Base-by-base conservation (phyloP, 2,888 invertebrate genomes). In the Drosophila buzzatii region DNA sequence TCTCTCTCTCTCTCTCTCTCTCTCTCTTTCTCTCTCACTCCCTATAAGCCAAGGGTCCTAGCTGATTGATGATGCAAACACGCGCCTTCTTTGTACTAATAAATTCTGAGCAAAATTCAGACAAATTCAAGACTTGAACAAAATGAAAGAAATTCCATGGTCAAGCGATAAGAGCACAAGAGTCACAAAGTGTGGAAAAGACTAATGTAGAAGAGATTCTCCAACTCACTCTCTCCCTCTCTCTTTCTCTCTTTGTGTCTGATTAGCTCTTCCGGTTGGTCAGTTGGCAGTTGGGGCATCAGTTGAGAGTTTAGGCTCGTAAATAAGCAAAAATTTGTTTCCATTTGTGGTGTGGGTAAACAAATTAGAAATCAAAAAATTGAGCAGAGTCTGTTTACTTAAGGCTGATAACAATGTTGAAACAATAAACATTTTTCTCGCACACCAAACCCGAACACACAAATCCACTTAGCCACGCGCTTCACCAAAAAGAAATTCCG, bases 341-440 rank as follows among this genome's bases (percentile, higher is more conserved):
- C 35, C 53, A 39, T 37, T 37, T 9, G 35, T 39, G 64, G 63
- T 44, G 67, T 55, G 70, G 66, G 82, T 88, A 90, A 87, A 90
- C 87, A 87, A 91, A 91, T 91, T 91, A 91, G 91, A 91, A 90
- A 86, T 85, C 85, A 90, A 91, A 84, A 84, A 84, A 87, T 82
- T 84, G 86, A 85, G 78, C 89, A 80, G 69, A 72, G 56, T 81
- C 77, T 90, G 91, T 91, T 91, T 92, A 90, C 87, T 91, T 82
- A 85, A 90, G 76, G 73, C 85, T 91, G 91, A 91, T 91, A 91
- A 91, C 91, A 92, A 92, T 90, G 91, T 91, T 92, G 92, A 92
- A 92, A 91, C 92, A 91, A 91, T 91, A 91, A 91, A 91, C 91
- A 92, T 91, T 91, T 91, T 92, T 90, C 45, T 90, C 88, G 89